Evolutionary conservation across 2,113 vertebrate species (phyloP).

Genomic region (Plecturocebus donacophilus): DNA sequence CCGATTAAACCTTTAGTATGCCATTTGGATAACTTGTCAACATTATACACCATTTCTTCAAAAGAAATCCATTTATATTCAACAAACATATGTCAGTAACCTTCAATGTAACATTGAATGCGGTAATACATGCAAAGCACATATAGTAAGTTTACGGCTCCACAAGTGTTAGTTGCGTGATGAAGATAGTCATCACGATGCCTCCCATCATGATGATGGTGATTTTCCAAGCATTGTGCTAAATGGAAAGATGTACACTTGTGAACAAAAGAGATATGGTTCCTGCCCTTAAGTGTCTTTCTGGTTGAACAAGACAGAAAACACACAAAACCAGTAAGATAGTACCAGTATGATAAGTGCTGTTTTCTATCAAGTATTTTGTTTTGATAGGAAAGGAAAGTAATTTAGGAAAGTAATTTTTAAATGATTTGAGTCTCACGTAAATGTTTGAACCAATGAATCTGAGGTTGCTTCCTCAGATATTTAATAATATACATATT

Average conservation of each 20-base stretch:
- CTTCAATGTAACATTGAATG: neutral
- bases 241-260: neutral
- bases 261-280: neutral
- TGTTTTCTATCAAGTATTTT: neutral
- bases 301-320: neutral
- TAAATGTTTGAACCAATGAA: neutral
- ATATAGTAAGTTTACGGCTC: neutral
- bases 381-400: slow-evolving; percentile 1
- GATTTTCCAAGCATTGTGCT: neutral
- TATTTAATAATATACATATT: neutral
- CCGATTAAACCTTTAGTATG: neutral
- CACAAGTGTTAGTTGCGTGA: neutral
- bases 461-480: neutral
- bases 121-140: neutral
- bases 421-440: neutral
- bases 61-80: neutral
- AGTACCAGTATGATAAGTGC: neutral
- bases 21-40: slow-evolving; percentile 11
- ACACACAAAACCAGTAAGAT: neutral
- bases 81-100: neutral
- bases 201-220: too few relatives aligned
- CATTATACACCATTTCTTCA: neutral
- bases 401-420: neutral
- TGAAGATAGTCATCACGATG: neutral
- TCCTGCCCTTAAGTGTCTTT: neutral